Evolutionary conservation across 1,140 invertebrate genomes (phyloP).

Genomic region (Xylocopa sonorina): DNA sequence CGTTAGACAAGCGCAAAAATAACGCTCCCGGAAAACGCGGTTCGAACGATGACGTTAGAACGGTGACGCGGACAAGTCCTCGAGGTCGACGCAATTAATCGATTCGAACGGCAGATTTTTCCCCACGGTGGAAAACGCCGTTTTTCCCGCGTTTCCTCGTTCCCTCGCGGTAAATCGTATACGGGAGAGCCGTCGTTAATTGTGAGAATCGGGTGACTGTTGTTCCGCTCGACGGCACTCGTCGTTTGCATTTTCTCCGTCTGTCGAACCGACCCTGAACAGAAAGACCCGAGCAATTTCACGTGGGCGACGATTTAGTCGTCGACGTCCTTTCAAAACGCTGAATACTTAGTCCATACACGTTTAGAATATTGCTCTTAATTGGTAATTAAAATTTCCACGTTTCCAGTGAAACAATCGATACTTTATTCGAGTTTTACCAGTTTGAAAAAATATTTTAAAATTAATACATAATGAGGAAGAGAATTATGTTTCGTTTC

Average conservation of each 20-base stretch:
- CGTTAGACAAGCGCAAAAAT: too few relatives aligned
- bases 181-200: slow-evolving; percentile 30
- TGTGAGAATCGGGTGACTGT: slow-evolving; percentile 63
- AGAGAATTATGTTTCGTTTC: too few relatives aligned
- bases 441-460: too few relatives aligned
- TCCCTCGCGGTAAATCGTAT: slow-evolving; percentile 29
- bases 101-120: slow-evolving; percentile 8
- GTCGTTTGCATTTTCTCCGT: slow-evolving; percentile 54
- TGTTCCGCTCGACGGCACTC: slow-evolving; percentile 56
- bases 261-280: slow-evolving; percentile 47
- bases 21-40: background rate
- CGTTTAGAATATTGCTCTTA: too few relatives aligned
- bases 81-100: slow-evolving; percentile 30
- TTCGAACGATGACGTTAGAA: background rate
- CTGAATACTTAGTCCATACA: too few relatives aligned
- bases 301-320: slow-evolving; percentile 20
- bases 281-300: slow-evolving; percentile 20
- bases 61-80: background rate
- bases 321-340: background rate
- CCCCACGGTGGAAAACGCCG: slow-evolving; percentile 8
- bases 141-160: slow-evolving; percentile 38
- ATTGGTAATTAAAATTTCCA: too few relatives aligned
- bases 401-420: too few relatives aligned
- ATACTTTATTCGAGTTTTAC: too few relatives aligned
- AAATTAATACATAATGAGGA: too few relatives aligned